Base-by-base conservation (phyloP, 2,113 vertebrate species). In the Stercorarius parasiticus region DNA sequence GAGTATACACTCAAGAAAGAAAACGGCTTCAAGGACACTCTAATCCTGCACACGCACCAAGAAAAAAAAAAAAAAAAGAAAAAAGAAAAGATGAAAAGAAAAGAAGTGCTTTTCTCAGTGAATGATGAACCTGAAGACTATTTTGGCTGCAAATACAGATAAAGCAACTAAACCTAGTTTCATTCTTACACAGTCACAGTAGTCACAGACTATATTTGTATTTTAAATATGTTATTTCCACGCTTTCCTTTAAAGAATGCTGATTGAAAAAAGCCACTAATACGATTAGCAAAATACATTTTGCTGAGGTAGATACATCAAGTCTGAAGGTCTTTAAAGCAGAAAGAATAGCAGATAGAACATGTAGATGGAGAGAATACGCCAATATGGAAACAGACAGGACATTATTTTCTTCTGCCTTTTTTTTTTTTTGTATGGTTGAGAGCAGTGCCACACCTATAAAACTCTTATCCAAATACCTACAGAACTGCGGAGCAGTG, bases 61-160 rank as follows among this genome's bases (percentile, higher is more conserved):
- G 34, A 73, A 73, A 8, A 3, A 45, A 56, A 47, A 22, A 47
- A 5, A 36, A 15, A 23, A 6, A 25, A 13, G 45, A 11, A 45
- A 8, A 16, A 32, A 50, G 5, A 9, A n/a, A 26, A 8, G 4
- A 11, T 7, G n/a, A 5, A 10, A 26, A 1, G 4, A 27, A 38
- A 49, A 86, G 0, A 36, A 25, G 15, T n/a, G 16, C 3, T 86
- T 64, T 65, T 30, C 45, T 86, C 25, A 70, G 49, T 23, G 45
- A 83, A 56, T 47, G 42, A 49, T 52, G 32, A 80, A 66, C 27
- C 42, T 49, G 47, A 82, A 76, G 15, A 43, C 16, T 61, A 15
- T 72, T 76, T 62, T 55, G 11, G 70, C 34, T 29, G 13, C 29
- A 93, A 77, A 79, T 30, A 47, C 8, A 52, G 11, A 34, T 42